Evolutionary conservation across 2,797 vertebrate species (phyloP).

Genomic region (Argyrosomus regius): DNA sequence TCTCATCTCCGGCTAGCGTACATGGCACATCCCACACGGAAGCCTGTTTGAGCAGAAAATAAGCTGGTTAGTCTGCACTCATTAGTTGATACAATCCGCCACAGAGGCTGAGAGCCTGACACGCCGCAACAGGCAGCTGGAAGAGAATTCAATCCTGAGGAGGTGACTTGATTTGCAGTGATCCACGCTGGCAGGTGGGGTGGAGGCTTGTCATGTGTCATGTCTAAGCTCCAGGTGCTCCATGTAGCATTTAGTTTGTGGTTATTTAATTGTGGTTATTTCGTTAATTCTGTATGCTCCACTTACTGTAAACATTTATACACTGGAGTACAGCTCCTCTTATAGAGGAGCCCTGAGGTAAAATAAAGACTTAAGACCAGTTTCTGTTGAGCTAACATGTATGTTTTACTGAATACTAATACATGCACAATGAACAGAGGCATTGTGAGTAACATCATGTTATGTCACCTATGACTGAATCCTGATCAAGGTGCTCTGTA

Average conservation of each 20-base stretch:
- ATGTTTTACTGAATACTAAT: no score
- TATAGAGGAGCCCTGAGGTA: no score
- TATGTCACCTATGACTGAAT: neutral
- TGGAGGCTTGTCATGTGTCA: neutral
- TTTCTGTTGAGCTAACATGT: neutral
- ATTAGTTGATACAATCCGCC: neutral
- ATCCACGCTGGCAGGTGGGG: no score
- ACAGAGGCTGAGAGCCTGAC: neutral
- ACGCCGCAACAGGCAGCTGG: neutral
- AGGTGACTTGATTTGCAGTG: neutral
- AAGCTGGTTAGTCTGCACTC: slow-evolving; percentile 13
- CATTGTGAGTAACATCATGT: no score
- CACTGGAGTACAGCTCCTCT: no score
- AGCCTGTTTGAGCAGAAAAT: slow-evolving; percentile 27
- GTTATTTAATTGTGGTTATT: no score
- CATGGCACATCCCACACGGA: slow-evolving; percentile 42
- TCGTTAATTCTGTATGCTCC: no score
- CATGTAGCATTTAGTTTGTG: no score
- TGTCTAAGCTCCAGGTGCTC: neutral
- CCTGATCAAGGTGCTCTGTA: neutral
- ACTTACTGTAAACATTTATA: no score
- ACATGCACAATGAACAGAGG: no score
- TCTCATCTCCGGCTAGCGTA: slow-evolving; percentile 85
- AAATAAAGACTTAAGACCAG: no score
- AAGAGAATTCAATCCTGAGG: neutral